Evolutionary conservation across 2,113 vertebrate species (phyloP).

Genomic region (rat (Rattus norvegicus)): GRCr8 NC_086025.1:127830001-127830500

Average conservation of each 20-base stretch:
- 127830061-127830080: not conserved
- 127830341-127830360: too few relatives aligned
- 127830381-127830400: not conserved
- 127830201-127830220: constrained; percentile 3
- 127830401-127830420: too few relatives aligned
- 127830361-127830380: not conserved
- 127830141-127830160: not conserved
- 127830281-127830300: not conserved
- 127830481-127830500: not conserved
- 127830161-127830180: not conserved
- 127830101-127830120: not conserved
- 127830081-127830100: not conserved
- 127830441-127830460: not conserved
- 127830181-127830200: constrained; percentile 1
- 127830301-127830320: not conserved
- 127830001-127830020: not conserved
- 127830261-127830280: not conserved
- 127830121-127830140: not conserved
- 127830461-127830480: not conserved
- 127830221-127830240: not conserved
- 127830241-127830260: not conserved
- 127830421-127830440: not conserved
- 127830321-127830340: not conserved
- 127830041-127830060: not conserved
- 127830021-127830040: not conserved